These are phyloP conservation scores for Agonopterix alstromeriana DNA, from an alignment of 2,888 invertebrate species.

Conservation along the genomic window DNA sequence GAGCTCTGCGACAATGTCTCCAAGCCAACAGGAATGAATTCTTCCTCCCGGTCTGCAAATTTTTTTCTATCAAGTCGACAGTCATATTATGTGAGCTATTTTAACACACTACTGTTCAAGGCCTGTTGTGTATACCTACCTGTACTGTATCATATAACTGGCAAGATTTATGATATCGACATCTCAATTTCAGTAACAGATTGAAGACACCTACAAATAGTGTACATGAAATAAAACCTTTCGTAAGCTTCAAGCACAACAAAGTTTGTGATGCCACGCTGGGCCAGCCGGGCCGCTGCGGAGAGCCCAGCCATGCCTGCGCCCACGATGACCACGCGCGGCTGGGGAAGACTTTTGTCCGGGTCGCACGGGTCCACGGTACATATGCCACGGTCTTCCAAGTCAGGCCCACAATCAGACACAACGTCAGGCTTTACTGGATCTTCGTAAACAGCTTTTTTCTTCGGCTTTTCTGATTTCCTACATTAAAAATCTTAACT, in stretches of 20 bases:
- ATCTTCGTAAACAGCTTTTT: background rate
- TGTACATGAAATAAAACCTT: constrained; percentile 56
- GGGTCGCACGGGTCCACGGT: constrained; percentile 45
- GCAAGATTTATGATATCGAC: no score
- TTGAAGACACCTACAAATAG: no score
- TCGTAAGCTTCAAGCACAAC: constrained; percentile 86
- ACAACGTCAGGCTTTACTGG: constrained; percentile 25
- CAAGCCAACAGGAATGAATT: constrained; percentile 85
- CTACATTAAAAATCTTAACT: background rate
- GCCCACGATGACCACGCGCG: constrained; percentile 84
- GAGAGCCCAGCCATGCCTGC: constrained; percentile 89
- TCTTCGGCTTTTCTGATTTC: background rate
- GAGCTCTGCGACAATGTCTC: constrained; percentile 85
- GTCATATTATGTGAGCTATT: background rate
- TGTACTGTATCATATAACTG: no score
- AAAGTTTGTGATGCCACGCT: constrained; percentile 82
- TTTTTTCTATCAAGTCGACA: background rate
- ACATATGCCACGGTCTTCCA: constrained; percentile 50
- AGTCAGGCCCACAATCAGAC: constrained; percentile 39
- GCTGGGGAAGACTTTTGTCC: constrained; percentile 60
- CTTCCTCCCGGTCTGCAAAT: constrained; percentile 83
- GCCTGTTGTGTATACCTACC: no score
- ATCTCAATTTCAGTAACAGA: no score
- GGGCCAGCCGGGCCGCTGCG: constrained; percentile 82
- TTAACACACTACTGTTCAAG: no score